A percentile compares a stretch with the other conserved stretches of the same genome.
These are phyloP conservation scores for Valencia hispanica DNA, from an alignment of 2,797 vertebrate species.

Conservation along the genomic window DNA sequence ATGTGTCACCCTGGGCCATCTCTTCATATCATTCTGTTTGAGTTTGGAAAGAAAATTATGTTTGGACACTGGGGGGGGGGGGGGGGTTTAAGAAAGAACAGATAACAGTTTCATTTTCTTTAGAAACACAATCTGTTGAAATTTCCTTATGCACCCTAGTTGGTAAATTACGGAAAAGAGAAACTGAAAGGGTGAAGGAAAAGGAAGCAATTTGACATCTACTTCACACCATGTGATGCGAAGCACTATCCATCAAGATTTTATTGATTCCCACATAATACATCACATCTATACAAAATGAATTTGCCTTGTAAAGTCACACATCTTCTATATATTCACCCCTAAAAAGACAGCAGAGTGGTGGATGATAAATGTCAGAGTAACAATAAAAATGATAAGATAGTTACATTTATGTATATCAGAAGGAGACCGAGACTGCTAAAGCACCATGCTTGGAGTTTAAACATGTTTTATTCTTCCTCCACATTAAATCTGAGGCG, in stretches of 20 bases:
- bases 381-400: slow-evolving; percentile 17
- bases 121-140: slow-evolving; percentile 18
- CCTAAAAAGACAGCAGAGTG: slow-evolving; percentile 25
- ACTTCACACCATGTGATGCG: slow-evolving; percentile 24
- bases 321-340: slow-evolving; percentile 23
- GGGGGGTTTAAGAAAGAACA: not conserved
- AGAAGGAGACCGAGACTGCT: not conserved
- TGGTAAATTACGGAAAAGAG: slow-evolving; percentile 21
- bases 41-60: slow-evolving; percentile 10
- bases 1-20: slow-evolving; percentile 21
- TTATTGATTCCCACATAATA: slow-evolving; percentile 51
- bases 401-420: not conserved
- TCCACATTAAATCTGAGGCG: not conserved
- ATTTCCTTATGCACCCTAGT: slow-evolving; percentile 2
- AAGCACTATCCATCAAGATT: slow-evolving; percentile 45
- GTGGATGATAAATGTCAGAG: slow-evolving; percentile 38
- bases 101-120: slow-evolving; percentile 25
- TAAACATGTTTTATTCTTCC: slow-evolving; percentile 22
- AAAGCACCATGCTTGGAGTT: not conserved
- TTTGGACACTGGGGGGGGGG: slow-evolving; percentile 1
- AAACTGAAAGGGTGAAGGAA: not conserved
- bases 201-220: slow-evolving; percentile 18
- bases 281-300: slow-evolving; percentile 42
- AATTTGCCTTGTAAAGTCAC: slow-evolving; percentile 33
- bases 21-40: slow-evolving; percentile 16